Conservation (phyloP, 2,113 vertebrate genomes). For the Phylloscopus whistleri region DNA sequence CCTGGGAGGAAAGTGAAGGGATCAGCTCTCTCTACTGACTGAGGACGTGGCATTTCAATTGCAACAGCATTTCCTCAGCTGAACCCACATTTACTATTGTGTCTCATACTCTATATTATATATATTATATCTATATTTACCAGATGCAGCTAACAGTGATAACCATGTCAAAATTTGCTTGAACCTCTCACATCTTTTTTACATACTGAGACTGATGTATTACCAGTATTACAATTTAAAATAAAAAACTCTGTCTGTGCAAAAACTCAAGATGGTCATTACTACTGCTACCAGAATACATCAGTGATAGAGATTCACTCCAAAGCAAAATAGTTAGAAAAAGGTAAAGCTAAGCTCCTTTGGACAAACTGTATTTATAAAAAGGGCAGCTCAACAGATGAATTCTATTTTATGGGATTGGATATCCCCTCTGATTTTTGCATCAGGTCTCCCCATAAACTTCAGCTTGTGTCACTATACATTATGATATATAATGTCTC, state of each 20-base stretch:
- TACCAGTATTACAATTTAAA: not conserved
- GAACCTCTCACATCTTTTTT: not conserved
- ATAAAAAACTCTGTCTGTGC: not conserved
- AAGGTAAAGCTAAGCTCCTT: not conserved
- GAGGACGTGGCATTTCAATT: not conserved
- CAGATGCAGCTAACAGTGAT: not conserved
- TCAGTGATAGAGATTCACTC: not conserved
- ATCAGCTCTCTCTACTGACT: not conserved
- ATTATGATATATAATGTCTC: not conserved
- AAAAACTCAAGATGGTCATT: not conserved
- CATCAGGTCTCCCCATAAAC: not conserved
- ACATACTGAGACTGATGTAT: not conserved
- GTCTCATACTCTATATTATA: not conserved
- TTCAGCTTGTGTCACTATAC: not conserved
- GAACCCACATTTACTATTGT: not conserved
- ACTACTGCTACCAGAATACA: not conserved
- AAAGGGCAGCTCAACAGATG: not conserved
- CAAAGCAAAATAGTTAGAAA: not conserved
- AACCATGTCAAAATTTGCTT: not conserved
- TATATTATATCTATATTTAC: not conserved
- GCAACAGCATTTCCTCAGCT: not conserved
- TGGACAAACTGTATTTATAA: not conserved
- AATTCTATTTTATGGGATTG: not conserved
- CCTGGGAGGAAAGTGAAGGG: not conserved
- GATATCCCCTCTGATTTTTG: not conserved